A percentile compares a stretch with the other conserved stretches of the same genome.
Conservation (phyloP, 2,113 vertebrate species). For the Oplegnathus fasciatus region DNA sequence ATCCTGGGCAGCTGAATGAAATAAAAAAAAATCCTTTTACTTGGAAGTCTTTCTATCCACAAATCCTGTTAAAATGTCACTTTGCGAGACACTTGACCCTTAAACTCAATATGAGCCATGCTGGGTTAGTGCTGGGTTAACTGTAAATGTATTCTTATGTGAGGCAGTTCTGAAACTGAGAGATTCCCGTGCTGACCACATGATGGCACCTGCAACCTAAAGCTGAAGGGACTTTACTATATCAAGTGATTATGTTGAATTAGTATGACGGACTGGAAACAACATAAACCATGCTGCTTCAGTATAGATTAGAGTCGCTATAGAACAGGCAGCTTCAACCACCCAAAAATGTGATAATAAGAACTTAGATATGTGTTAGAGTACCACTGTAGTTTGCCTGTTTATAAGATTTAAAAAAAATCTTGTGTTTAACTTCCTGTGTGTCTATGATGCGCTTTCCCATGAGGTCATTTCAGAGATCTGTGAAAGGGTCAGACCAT, state of each 20-base stretch:
- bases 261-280: not conserved
- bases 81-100: not conserved
- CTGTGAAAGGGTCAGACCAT: no score
- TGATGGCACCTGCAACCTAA: constrained; percentile 37
- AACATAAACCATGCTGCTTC: not conserved
- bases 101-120: not conserved
- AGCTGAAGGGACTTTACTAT: not conserved
- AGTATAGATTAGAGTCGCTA: not conserved
- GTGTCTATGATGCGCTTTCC: no score
- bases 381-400: no score
- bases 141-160: constrained; percentile 11
- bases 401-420: no score
- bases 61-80: not conserved
- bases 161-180: constrained; percentile 2
- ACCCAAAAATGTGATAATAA: no score
- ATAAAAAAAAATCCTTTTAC: not conserved
- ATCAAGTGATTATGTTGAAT: not conserved
- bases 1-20: not conserved
- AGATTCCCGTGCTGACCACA: constrained; percentile 31
- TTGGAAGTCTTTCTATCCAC: not conserved
- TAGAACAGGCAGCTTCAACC: no score
- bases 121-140: not conserved
- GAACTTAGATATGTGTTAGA: no score
- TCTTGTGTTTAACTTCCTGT: no score
- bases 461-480: no score